Evolutionary conservation across 2,888 invertebrate genomes (phyloP).

Genomic region (Listrodromus nycthemerus): DNA sequence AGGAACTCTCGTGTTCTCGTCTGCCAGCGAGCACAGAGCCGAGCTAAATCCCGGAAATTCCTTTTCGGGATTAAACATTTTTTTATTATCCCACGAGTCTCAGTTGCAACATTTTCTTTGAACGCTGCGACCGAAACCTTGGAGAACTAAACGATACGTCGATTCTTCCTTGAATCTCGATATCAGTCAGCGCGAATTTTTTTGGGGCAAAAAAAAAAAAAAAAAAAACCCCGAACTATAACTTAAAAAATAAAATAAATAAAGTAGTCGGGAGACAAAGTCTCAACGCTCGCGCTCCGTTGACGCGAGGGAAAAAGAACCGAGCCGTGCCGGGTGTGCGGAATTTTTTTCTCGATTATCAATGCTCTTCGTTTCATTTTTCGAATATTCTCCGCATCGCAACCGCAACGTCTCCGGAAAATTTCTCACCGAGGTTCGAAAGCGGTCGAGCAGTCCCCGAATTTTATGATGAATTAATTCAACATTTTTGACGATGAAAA

Average conservation of each 20-base stretch:
- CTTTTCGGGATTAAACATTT: not conserved
- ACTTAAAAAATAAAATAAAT: no score
- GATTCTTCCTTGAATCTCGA: not conserved
- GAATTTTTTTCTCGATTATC: no score
- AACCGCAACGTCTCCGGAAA: not conserved
- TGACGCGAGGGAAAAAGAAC: no score
- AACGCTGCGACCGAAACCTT: not conserved
- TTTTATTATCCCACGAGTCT: no score
- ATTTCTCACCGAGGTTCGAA: not conserved
- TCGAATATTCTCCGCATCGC: not conserved
- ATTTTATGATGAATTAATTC: no score
- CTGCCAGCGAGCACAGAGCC: constrained; percentile 26
- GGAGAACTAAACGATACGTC: no score
- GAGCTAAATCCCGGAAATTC: constrained; percentile 18
- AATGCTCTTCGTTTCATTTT: not conserved
- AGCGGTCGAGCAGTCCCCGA: not conserved
- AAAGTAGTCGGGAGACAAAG: no score
- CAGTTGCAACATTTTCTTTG: constrained; percentile 14
- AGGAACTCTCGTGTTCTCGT: constrained; percentile 27
- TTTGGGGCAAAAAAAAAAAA: no score
- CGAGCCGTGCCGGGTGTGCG: no score
- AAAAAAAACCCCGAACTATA: no score
- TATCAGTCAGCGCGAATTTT: not conserved
- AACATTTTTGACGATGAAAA: no score
- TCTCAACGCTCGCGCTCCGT: not conserved